A percentile compares a stretch with the other conserved stretches of the same genome.
These are phyloP conservation scores for Antheraea assamensis DNA, from an alignment of 2,888 invertebrate species.

Conservation along the genomic window DNA sequence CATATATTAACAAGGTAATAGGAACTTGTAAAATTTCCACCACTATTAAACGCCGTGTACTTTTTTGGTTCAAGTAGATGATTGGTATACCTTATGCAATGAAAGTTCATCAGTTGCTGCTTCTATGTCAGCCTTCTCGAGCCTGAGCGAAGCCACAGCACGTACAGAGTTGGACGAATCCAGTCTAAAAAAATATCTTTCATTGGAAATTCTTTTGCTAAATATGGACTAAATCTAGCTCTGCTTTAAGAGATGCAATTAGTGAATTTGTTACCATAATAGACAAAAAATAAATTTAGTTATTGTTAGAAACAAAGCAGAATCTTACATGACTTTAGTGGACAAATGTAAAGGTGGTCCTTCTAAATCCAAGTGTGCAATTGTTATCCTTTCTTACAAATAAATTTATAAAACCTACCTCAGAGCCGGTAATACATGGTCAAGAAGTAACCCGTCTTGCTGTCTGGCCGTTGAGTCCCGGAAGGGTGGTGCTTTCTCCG, in stretches of 20 bases:
- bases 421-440: conserved; percentile 73
- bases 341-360: no score
- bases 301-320: no score
- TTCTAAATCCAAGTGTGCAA: background rate
- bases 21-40: no score
- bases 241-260: no score
- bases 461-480: conserved; percentile 45
- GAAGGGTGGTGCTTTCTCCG: conserved; percentile 83
- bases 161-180: conserved; percentile 71
- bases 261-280: no score
- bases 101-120: conserved; percentile 70
- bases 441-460: conserved; percentile 65
- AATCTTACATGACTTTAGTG: no score
- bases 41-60: no score
- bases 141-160: conserved; percentile 69
- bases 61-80: background rate
- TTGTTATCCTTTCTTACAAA: background rate
- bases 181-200: conserved; percentile 44
- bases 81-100: conserved; percentile 61
- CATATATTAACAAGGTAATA: no score
- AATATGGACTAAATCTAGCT: no score
- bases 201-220: background rate
- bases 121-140: conserved; percentile 72
- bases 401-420: conserved; percentile 46
- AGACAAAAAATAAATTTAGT: no score